Base-by-base conservation (phyloP, 1,140 invertebrate species). In the Drosophila burlai region DNA sequence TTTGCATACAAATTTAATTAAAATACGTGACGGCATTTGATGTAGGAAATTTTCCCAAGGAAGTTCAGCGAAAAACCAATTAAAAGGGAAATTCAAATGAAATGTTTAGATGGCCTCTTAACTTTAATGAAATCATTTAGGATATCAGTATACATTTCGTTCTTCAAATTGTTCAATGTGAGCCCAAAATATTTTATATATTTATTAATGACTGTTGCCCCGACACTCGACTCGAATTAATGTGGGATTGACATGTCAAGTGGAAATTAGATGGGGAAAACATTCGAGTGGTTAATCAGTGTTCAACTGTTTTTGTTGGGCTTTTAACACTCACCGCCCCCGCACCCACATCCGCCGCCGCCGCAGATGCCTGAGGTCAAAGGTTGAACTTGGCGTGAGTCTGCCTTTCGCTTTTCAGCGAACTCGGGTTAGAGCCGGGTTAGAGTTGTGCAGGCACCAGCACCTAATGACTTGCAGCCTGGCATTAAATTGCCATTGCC, bases 381-480 rank as follows among this genome's bases (percentile, higher is more conserved):
- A 79, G 75, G 75, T 78, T 78, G 75, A 78, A 78, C 75, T 78
- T 78, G 75, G 45, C 75, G 75, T 78, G 74, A 78, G 74, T 43
- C 54, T 61, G 64, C 75, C 75, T 78, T 78, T 78, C 74, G 75
- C 75, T 78, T 78, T 78, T 78, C 75, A 78, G 29, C 75, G 45
- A 29, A 21, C 29, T 18, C 34, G n/a, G 49, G 31, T 57, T 47
- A 29, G 38, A 36, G 54, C 24, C 54, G 65, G 75, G 75, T 78
- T 59, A 78, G 65, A 69, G 75, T 57, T 26, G 50, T 69, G 64
- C 74, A 69, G 57, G 69, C 75, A 55, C 64, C 73, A 49, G 15
- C 47, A 55, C 75, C 74, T 78, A 59, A 71, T 79, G 71, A 76
- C 71, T 76, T 76, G 57, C 59, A 62, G 71, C 58, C 57, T 72